Evolutionary conservation across 35 echinoderm and acorn worm species (phyloP), one percentile per base, ranked within the genome.

Genomic region (Patiria miniata): DNA sequence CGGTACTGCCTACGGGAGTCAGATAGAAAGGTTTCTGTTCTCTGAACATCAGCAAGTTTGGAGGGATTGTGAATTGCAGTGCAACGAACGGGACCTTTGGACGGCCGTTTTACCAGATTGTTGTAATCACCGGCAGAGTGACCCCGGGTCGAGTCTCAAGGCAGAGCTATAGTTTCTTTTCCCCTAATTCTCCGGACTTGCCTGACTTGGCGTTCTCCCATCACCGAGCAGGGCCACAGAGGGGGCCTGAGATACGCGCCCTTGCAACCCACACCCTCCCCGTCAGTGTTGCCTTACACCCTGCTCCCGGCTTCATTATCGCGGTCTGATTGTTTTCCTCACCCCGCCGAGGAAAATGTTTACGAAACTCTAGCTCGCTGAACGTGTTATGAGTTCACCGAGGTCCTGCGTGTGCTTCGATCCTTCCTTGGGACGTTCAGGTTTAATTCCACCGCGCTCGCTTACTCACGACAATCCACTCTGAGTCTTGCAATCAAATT

Each of bases 361-460:
- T 73, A 73, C 65, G 65, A 73, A 73, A 73, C 8, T 30, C 65
- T 32, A 73, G 65, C 18, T 30, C 65, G 23, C 2, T 73, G 65
- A 73, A 32, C 65, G 65, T 26, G 65, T 34, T 73, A 14, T 18
- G 26, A 30, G 19, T 30, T 30, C 19, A 22, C 42, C 42, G 14
- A 73, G 65, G 65, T 73, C 65, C 26, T 34, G 29, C 42, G n/a
- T 47, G 42, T 47, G 42, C 4, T 47, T 47, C 12, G 42, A 47
- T 73, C 65, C 65, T 18, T 30, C 21, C 34, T 12, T 73, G 65
- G 65, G 65, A 73, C 65, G 65, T 30, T 73, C 65, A 47, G 65
- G 26, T 10, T 34, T 26, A 22, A 32, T 73, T 73, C 65, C 26
- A 28, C 29, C 15, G 2, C 65, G 65, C 26, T 14, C 14, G 34